Percentiles rank a stretch among this genome's conserved stretches.
Evolutionary conservation across 2,797 vertebrate species (phyloP).

Genomic region (Chelon labrosus): DNA sequence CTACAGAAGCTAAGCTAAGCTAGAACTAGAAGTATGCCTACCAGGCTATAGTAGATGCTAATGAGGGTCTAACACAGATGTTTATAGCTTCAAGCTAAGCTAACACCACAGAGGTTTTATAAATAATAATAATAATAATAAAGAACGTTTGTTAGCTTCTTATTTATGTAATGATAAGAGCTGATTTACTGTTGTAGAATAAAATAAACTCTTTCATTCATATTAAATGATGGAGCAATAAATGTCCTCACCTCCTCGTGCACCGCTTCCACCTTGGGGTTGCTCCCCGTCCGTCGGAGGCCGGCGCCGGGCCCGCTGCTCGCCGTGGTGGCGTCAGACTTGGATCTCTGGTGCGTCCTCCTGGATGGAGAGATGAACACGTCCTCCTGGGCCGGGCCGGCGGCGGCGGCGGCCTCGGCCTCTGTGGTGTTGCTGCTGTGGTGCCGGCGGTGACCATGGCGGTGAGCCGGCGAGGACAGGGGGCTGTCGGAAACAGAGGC

Average conservation of each 20-base stretch:
- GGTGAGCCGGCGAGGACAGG: conserved; percentile 56
- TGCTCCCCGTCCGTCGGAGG: conserved; percentile 93
- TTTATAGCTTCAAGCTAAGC: too few relatives aligned
- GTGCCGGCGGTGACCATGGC: conserved; percentile 37
- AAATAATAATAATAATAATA: too few relatives aligned
- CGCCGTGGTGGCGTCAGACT: conserved; percentile 91
- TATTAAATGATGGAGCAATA: too few relatives aligned
- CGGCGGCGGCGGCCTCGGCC: conserved; percentile 7
- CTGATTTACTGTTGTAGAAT: too few relatives aligned
- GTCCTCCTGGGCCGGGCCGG: conserved; percentile 61
- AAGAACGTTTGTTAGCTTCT: too few relatives aligned
- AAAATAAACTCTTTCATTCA: too few relatives aligned
- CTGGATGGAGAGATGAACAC: conserved; percentile 90
- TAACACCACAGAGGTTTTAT: too few relatives aligned
- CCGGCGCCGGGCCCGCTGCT: conserved; percentile 87
- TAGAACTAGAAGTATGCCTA: too few relatives aligned
- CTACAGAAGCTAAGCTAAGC: too few relatives aligned
- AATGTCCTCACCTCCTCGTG: conserved; percentile 90
- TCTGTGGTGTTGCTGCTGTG: conserved; percentile 67
- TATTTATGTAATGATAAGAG: too few relatives aligned
- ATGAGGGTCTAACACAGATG: too few relatives aligned
- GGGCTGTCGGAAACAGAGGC: conserved; percentile 57
- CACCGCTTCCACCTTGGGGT: conserved; percentile 92
- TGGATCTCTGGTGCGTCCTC: conserved; percentile 95
- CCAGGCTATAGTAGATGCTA: too few relatives aligned